phyloP scores from a whole-genome alignment of 1,140 invertebrate genomes.

The Conus ventricosus region DNA sequence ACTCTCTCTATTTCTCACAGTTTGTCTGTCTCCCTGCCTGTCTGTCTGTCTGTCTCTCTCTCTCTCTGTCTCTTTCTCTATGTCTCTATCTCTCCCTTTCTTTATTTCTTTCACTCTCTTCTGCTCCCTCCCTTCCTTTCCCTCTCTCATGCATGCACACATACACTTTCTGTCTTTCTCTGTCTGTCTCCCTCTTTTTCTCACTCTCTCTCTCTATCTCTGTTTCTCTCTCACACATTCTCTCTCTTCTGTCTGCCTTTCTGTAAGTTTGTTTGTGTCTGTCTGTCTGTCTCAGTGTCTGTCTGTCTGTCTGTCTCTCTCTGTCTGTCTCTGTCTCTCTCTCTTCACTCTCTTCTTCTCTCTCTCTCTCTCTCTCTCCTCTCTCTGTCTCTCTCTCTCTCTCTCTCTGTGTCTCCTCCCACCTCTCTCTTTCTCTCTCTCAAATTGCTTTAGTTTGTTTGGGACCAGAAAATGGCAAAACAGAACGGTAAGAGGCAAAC shows the following conservation, averaged over 20 bases:
- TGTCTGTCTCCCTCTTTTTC: conserved; percentile 9
- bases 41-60: not conserved
- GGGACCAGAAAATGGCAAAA: too few relatives aligned
- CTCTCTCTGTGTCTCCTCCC: too few relatives aligned
- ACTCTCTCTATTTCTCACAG: too few relatives aligned
- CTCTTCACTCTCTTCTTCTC: conserved; percentile 4
- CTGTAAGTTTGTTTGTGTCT: not conserved
- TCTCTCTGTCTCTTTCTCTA: not conserved
- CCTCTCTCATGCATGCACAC: too few relatives aligned
- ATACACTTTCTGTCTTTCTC: not conserved
- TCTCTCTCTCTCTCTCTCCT: conserved; percentile 1
- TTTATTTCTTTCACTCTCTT: not conserved
- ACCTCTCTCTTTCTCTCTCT: too few relatives aligned
- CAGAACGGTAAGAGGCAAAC: too few relatives aligned
- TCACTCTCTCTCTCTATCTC: not conserved
- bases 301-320: not conserved
- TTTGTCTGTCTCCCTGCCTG: not conserved
- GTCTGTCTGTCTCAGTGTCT: too few relatives aligned
- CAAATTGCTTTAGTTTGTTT: too few relatives aligned
- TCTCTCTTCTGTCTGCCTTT: not conserved
- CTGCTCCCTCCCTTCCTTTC: not conserved
- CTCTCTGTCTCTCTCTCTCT: not conserved
- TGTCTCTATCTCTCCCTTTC: not conserved
- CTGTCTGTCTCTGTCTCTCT: not conserved
- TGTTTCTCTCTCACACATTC: not conserved